Percentiles rank a stretch among this genome's conserved stretches.
Evolutionary conservation across 2,113 vertebrate genomes (phyloP).

Genomic region (Labeo rohita): DNA sequence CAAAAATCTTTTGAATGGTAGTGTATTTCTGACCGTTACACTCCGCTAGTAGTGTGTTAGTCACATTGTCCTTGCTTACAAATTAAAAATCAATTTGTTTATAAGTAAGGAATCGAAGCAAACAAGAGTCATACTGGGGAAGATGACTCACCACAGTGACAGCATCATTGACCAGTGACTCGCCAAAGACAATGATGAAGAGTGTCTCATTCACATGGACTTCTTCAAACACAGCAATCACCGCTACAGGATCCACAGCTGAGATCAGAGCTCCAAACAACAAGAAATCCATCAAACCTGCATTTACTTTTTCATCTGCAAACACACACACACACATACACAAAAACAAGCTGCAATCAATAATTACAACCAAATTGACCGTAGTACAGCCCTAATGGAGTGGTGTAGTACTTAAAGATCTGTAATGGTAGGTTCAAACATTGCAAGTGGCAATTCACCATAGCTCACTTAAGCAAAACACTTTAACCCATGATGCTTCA

Average conservation of each 20-base stretch:
- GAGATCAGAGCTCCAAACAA: conserved; percentile 94
- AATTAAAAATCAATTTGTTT: neutral
- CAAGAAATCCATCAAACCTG: conserved; percentile 92
- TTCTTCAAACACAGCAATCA: conserved; percentile 94
- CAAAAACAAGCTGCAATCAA: conserved; percentile 11
- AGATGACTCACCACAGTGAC: conserved; percentile 91
- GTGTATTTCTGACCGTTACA: neutral
- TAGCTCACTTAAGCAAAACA: neutral
- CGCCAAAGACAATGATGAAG: conserved; percentile 97
- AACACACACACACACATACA: conserved; percentile 38
- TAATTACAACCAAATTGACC: neutral
- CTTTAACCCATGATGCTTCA: neutral
- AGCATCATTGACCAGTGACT: conserved; percentile 95
- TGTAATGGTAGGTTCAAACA: neutral
- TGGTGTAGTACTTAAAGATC: neutral
- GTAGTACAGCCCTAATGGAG: neutral
- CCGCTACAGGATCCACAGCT: conserved; percentile 93
- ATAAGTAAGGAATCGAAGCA: neutral
- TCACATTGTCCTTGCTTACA: neutral
- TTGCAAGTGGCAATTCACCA: neutral
- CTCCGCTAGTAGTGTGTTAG: neutral
- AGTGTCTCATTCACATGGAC: conserved; percentile 95
- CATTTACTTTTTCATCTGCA: conserved; percentile 83
- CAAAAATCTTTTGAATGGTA: neutral
- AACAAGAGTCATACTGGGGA: too few species aligned